A percentile compares a stretch with the other conserved stretches of the same genome.
Conservation (phyloP, 1,140 invertebrate genomes). For the Trachymyrmex cornetzi region DNA sequence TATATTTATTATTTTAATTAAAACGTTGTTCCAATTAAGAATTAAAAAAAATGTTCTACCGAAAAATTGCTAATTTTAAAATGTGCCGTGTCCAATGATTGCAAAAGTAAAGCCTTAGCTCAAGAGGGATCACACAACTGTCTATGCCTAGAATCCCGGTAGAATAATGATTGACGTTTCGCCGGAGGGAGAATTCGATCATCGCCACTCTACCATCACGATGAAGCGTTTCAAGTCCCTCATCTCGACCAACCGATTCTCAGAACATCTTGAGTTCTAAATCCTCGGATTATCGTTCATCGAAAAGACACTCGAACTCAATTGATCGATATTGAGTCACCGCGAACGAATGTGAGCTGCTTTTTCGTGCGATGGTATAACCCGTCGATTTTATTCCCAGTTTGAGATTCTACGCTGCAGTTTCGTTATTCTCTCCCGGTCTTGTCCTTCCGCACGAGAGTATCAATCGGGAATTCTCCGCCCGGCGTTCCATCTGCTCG, state of each 20-base stretch:
- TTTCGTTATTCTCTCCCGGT: not conserved
- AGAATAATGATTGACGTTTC: not conserved
- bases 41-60: too few species aligned
- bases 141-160: not conserved
- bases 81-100: not conserved
- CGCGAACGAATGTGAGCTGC: not conserved
- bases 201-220: not conserved
- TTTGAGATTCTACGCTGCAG: not conserved
- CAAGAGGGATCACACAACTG: not conserved
- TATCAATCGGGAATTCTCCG: conserved; percentile 26
- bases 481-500: not conserved
- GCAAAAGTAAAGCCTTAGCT: not conserved
- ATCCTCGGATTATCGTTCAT: not conserved
- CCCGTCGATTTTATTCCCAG: conserved; percentile 13
- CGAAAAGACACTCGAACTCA: conserved; percentile 2
- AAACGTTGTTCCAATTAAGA: too few species aligned
- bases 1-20: too few species aligned
- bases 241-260: not conserved
- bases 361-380: not conserved
- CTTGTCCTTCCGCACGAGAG: not conserved
- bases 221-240: not conserved
- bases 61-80: too few species aligned
- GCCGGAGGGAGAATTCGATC: too few species aligned
- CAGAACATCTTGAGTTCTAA: not conserved
- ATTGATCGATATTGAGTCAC: not conserved